Percentiles rank a stretch among this genome's conserved stretches.
These are phyloP conservation scores for Apamea monoglypha DNA, from an alignment of 2,888 invertebrate species.

Conservation along the genomic window DNA sequence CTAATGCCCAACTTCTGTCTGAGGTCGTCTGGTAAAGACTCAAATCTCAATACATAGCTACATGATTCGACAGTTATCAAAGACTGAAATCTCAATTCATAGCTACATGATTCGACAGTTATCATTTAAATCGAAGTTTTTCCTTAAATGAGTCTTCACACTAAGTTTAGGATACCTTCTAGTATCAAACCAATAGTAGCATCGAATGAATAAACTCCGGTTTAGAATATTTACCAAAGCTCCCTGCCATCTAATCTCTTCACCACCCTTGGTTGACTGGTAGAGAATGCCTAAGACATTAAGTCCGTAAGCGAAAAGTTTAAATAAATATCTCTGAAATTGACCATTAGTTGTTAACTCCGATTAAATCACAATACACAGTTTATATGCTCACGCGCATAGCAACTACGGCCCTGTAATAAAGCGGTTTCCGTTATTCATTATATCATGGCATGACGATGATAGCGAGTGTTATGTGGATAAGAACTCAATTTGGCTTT, in stretches of 20 bases:
- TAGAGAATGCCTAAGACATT: too few relatives aligned
- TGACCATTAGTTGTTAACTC: not conserved
- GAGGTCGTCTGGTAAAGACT: not conserved
- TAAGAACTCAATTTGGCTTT: slow-evolving; percentile 24
- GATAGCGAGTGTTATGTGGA: slow-evolving; percentile 17
- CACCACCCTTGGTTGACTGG: too few relatives aligned
- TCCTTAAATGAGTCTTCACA: not conserved
- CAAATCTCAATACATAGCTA: not conserved
- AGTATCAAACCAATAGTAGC: not conserved
- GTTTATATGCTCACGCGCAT: slow-evolving; percentile 37
- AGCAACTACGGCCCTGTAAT: slow-evolving; percentile 17
- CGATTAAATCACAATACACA: slow-evolving; percentile 10
- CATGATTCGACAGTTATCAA: not conserved
- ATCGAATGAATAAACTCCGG: not conserved
- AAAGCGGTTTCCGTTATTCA: slow-evolving; percentile 16
- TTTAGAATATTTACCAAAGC: not conserved
- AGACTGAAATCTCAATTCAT: not conserved
- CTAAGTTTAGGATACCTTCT: not conserved
- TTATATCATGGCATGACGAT: slow-evolving; percentile 27
- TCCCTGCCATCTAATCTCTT: too few relatives aligned
- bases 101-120: not conserved
- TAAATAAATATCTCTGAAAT: not conserved
- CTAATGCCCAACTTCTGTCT: too few relatives aligned
- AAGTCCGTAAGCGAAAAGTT: too few relatives aligned
- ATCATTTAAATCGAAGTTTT: not conserved